Conservation (phyloP, 2,113 vertebrate genomes). For the Myotis davidii region DNA sequence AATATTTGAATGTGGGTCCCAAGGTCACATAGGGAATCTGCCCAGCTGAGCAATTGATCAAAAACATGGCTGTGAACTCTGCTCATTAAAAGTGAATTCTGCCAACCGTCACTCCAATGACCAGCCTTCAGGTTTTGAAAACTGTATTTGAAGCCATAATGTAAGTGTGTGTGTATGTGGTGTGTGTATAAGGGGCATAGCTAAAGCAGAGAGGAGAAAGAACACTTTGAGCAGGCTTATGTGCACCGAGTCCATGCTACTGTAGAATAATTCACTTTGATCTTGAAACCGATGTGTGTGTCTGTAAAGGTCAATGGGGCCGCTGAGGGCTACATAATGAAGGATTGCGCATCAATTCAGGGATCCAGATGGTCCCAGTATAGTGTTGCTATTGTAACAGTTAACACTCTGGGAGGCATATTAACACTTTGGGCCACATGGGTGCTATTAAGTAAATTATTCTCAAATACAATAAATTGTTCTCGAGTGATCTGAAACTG, state of each 20-base stretch:
- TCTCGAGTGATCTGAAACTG: conserved; percentile 59
- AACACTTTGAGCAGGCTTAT: background rate
- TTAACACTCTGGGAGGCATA: conserved; percentile 63
- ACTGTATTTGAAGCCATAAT: background rate
- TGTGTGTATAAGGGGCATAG: background rate
- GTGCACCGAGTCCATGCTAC: background rate
- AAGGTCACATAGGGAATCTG: background rate
- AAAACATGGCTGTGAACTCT: background rate
- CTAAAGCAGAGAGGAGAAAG: background rate
- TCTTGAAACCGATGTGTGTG: conserved; percentile 59
- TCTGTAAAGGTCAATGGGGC: conserved; percentile 68
- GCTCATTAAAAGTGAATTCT: background rate
- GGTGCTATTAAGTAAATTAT: conserved; percentile 64
- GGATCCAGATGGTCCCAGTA: conserved; percentile 65
- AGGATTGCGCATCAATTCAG: conserved; percentile 41
- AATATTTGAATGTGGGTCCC: background rate
- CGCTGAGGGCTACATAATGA: conserved; percentile 58
- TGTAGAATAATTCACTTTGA: conserved; percentile 60
- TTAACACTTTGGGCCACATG: conserved; percentile 56
- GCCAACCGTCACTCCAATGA: background rate
- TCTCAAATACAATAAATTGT: conserved; percentile 62
- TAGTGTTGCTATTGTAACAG: conserved; percentile 66
- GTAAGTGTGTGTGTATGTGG: background rate
- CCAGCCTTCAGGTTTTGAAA: background rate
- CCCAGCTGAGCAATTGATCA: background rate